These are phyloP conservation scores for Nephrocerus scutellatus DNA, from an alignment of 2,888 invertebrate species.

Conservation along the genomic window DNA sequence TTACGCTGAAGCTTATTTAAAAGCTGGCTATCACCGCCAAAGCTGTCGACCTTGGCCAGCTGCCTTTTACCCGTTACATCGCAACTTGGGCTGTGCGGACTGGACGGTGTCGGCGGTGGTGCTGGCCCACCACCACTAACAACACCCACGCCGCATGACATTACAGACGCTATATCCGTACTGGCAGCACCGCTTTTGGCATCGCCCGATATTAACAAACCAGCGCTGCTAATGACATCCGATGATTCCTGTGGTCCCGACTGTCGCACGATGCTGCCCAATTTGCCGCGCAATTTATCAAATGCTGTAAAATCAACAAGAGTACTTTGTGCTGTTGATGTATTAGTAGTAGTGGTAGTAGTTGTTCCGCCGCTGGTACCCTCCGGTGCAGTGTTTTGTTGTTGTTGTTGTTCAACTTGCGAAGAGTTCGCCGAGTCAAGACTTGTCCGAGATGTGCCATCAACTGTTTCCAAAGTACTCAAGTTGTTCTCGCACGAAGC, in stretches of 20 bases:
- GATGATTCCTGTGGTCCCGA: constrained; percentile 42
- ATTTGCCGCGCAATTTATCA: constrained; percentile 54
- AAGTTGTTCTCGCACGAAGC: constrained; percentile 44
- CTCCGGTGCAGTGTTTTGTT: constrained; percentile 25
- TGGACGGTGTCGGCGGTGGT: constrained; percentile 51
- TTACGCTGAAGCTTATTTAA: constrained; percentile 61
- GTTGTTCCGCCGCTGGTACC: too few species aligned
- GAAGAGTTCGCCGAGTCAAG: constrained; percentile 42
- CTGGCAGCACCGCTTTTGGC: constrained; percentile 26
- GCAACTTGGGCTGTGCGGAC: constrained; percentile 55
- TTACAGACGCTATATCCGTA: constrained; percentile 14
- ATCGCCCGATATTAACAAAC: constrained; percentile 51
- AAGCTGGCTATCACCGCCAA: constrained; percentile 73
- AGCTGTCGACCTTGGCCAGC: constrained; percentile 63
- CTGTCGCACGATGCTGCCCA: constrained; percentile 60
- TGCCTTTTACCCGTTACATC: constrained; percentile 50
- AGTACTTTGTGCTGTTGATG: constrained; percentile 21
- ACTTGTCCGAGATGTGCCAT: constrained; percentile 47
- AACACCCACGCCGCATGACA: constrained; percentile 2
- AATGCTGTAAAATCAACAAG: constrained; percentile 51
- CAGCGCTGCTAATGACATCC: constrained; percentile 49
- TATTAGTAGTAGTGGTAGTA: too few species aligned
- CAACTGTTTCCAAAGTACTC: constrained; percentile 43
- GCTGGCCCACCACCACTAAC: constrained; percentile 12
- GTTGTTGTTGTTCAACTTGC: constrained; percentile 23